Base-by-base conservation (phyloP, 2,888 invertebrate genomes). In the Teinopalpus imperialis region DNA sequence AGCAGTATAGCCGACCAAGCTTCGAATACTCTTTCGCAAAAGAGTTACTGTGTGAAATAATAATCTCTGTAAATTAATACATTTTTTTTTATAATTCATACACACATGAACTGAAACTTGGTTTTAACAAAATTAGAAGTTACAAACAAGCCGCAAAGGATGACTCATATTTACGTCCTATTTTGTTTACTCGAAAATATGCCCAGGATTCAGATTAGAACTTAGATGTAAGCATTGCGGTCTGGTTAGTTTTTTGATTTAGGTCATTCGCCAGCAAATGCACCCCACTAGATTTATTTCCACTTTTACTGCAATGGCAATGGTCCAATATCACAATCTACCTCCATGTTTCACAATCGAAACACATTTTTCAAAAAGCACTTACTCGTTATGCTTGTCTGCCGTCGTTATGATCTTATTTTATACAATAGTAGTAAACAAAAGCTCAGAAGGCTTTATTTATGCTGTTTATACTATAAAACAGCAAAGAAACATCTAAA, bases 271-370 rank as follows among this genome's bases (percentile, higher is more conserved):
- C 63, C 67, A 57, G 70, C 65, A 73, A 80, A 78, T 77, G 74
- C 74, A 74, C 78, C 77, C 68, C 63, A 67, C 63, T 67, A 78
- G 77, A 85, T 83, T 82, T 83, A 81, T 86, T 72, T 71, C 81
- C 78, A 85, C 82, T 86, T 86, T 86, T 83, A 81, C 86, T 83
- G 82, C 78, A 76, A 77, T 86, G 87, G 87, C 87, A 83, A 64
- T 70, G 69, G 69, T 80, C 87, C 86, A 86, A 85, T 78, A 79
- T 66, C 58, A 74, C 72, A 79, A 80, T 81, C 76, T 75, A 76
- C 74, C 65, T 66, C 63, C 64, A 63, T 74, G 75, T 73, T 78
- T 69, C 76, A 75, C 74, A 76, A 74, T 67, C 73, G 71, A 77
- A 74, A 74, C 74, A 79, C 70, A 75, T 75, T 80, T 77, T 74